These are phyloP conservation scores for Amphipoea lucens DNA, from an alignment of 2,888 invertebrate species.

Conservation along the genomic window DNA sequence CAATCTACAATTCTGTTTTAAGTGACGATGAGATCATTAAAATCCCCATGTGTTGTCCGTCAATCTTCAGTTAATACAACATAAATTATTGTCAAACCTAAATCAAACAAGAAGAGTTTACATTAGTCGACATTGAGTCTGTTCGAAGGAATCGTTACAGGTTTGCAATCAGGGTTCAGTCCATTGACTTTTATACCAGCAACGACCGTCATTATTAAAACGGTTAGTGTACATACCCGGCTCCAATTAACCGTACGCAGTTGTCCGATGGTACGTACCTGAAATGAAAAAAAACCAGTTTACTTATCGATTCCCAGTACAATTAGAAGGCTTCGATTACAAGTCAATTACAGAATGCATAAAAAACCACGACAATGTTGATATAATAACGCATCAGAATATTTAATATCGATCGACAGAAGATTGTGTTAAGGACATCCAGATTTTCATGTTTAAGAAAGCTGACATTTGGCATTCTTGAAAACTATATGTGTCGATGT, in stretches of 20 bases:
- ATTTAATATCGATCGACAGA: constrained; percentile 48
- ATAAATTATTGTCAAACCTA: constrained; percentile 44
- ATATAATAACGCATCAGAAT: constrained; percentile 64
- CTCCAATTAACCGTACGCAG: constrained; percentile 67
- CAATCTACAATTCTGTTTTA: constrained; percentile 31
- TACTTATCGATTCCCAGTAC: constrained; percentile 73
- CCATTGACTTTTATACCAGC: constrained; percentile 63
- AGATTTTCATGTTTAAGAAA: constrained; percentile 57
- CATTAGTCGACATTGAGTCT: constrained; percentile 63
- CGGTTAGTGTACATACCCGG: constrained; percentile 68
- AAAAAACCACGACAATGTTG: constrained; percentile 62
- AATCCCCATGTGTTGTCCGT: constrained; percentile 29
- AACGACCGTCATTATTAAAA: constrained; percentile 65
- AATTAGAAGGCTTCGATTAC: constrained; percentile 72
- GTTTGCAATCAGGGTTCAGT: constrained; percentile 67
- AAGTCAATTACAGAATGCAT: constrained; percentile 61
- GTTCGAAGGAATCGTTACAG: constrained; percentile 61
- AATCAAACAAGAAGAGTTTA: constrained; percentile 52
- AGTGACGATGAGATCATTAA: constrained; percentile 50
- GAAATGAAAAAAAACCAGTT: constrained; percentile 76
- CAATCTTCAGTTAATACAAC: constrained; percentile 24
- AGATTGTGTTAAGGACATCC: constrained; percentile 58
- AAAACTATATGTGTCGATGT: constrained; percentile 60
- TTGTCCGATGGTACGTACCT: constrained; percentile 74
- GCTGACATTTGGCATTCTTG: constrained; percentile 61